Conservation (phyloP, 1,140 invertebrate species). For the Penaeus indicus region DNA sequence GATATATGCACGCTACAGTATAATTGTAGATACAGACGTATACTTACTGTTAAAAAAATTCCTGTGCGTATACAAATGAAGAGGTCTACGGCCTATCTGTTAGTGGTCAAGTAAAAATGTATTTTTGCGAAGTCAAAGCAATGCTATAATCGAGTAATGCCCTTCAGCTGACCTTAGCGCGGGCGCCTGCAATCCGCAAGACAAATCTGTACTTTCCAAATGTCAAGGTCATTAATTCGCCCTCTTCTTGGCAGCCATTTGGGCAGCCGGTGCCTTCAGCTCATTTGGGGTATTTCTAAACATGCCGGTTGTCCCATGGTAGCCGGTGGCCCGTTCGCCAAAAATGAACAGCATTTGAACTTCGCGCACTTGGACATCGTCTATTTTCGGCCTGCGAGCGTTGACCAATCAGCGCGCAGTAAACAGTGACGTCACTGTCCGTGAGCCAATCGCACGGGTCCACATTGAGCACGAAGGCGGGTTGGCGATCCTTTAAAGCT, state of each 20-base stretch:
- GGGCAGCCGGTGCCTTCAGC: neutral
- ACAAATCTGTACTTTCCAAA: neutral
- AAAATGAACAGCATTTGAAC: constrained; percentile 22
- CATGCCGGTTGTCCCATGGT: neutral
- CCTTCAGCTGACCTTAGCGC: no score
- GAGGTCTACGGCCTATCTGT: no score
- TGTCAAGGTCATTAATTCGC: neutral
- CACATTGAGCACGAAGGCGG: neutral
- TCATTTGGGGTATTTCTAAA: constrained; percentile 8
- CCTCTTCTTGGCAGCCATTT: neutral
- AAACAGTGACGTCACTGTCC: neutral
- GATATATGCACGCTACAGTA: neutral
- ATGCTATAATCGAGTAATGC: no score
- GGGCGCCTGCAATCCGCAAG: no score
- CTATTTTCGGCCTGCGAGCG: constrained; percentile 3
- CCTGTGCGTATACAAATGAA: no score
- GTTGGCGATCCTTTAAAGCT: no score
- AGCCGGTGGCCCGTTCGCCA: neutral
- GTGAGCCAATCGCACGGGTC: constrained; percentile 7
- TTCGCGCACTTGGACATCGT: neutral
- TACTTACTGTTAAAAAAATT: no score
- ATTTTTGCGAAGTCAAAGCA: no score
- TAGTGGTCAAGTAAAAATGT: no score
- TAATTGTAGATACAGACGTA: no score
- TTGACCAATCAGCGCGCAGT: neutral